A percentile compares a stretch with the other conserved stretches of the same genome.
Conservation (phyloP, 2,113 vertebrate genomes). For the Gopherus flavomarginatus region DNA sequence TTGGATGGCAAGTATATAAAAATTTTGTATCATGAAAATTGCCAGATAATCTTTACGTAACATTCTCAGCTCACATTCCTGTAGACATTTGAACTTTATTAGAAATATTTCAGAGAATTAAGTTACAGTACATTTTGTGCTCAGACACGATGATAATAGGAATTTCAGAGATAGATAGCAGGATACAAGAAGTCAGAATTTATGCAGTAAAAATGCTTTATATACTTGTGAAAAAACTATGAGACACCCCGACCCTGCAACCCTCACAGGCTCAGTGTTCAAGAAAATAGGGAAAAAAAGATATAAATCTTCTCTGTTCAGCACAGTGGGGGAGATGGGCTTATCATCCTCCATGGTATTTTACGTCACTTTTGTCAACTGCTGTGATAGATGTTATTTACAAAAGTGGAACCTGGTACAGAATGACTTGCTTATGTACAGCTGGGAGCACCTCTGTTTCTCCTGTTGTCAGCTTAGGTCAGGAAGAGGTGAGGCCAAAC, state of each 20-base stretch:
- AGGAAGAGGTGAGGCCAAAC: background rate
- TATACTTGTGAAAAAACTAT: background rate
- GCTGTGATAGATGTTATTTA: fast-evolving
- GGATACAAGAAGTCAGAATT: background rate
- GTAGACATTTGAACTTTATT: background rate
- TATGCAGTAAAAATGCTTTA: background rate
- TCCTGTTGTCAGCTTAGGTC: background rate
- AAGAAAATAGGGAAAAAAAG: background rate
- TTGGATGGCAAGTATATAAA: background rate
- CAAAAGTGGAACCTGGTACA: background rate
- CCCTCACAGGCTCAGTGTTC: fast-evolving
- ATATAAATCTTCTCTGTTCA: background rate
- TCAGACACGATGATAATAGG: background rate
- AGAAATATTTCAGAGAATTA: background rate
- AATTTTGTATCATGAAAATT: background rate
- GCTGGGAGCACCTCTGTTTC: background rate
- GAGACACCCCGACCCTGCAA: fast-evolving
- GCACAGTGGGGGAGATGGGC: fast-evolving
- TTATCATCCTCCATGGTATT: background rate
- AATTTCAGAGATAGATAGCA: background rate
- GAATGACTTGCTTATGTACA: background rate
- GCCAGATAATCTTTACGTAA: background rate
- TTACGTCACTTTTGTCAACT: fast-evolving
- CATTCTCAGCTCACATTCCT: background rate
- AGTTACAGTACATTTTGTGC: background rate